These are phyloP conservation scores for Ichneumon xanthorius DNA, from an alignment of 2,888 invertebrate species.

Conservation along the genomic window DNA sequence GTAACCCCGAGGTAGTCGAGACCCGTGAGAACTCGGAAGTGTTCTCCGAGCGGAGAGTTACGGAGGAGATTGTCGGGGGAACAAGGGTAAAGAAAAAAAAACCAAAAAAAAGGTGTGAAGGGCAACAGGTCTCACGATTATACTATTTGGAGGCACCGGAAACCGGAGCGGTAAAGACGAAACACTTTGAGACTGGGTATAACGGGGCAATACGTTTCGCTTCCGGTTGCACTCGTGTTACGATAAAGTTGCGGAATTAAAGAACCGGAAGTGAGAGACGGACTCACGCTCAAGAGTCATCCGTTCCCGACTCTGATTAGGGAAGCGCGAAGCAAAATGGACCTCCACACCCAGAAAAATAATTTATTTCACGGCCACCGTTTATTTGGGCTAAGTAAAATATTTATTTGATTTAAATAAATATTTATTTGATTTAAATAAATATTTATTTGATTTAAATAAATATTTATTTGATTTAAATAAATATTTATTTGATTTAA, in stretches of 20 bases:
- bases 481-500: too few species aligned
- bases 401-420: too few species aligned
- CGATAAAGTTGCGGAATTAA: slow-evolving; percentile 5
- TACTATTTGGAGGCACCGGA: slow-evolving; percentile 53
- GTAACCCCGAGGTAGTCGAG: slow-evolving; percentile 32
- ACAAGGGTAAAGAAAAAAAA: slow-evolving; percentile 6
- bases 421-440: too few species aligned
- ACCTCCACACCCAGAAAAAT: not conserved
- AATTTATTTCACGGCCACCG: too few species aligned
- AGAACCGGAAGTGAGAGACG: not conserved
- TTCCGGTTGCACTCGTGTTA: slow-evolving; percentile 42
- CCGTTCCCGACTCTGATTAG: not conserved
- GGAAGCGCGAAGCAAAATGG: not conserved
- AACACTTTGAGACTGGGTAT: slow-evolving; percentile 29
- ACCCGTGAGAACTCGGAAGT: slow-evolving; percentile 61
- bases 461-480: too few species aligned
- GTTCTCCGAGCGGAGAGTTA: slow-evolving; percentile 13
- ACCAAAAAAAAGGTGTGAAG: slow-evolving; percentile 56
- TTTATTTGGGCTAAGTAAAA: too few species aligned
- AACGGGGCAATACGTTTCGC: not conserved
- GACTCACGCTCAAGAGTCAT: not conserved
- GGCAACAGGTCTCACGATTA: slow-evolving; percentile 54
- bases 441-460: too few species aligned
- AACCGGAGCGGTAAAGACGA: slow-evolving; percentile 42
- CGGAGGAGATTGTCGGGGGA: slow-evolving; percentile 14